phyloP scores from a whole-genome alignment of 2,797 vertebrate genomes.

The Bovichtus diacanthus region DNA sequence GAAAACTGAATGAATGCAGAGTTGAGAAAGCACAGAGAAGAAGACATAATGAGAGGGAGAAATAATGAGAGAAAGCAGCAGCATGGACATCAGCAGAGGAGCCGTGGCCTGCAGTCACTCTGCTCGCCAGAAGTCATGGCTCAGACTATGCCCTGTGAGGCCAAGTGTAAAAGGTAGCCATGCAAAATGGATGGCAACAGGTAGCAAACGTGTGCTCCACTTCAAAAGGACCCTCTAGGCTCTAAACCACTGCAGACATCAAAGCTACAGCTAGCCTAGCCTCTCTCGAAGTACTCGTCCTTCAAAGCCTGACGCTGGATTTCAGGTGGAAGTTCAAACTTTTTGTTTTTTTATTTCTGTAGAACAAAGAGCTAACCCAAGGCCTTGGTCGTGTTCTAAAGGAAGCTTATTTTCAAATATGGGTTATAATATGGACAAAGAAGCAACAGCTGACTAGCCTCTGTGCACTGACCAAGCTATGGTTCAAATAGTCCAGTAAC shows the following conservation, averaged over 20 bases:
- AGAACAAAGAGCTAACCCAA: constrained; percentile 52
- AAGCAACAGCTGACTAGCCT: constrained; percentile 16
- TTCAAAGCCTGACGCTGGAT: constrained; percentile 49
- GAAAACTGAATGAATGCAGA: background rate
- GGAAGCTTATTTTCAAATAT: constrained; percentile 50
- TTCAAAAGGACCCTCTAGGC: constrained; percentile 52
- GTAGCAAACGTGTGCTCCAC: constrained; percentile 58
- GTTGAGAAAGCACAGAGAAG: constrained; percentile 1
- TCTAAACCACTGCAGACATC: constrained; percentile 58
- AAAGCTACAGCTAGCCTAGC: constrained; percentile 54
- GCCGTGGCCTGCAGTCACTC: constrained; percentile 10
- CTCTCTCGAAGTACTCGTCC: constrained; percentile 33
- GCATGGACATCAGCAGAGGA: constrained; percentile 13
- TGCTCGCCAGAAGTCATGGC: constrained; percentile 34
- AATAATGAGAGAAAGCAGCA: constrained; percentile 8
- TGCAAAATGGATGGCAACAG: constrained; percentile 73
- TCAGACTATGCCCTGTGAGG: constrained; percentile 28
- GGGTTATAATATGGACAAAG: constrained; percentile 56
- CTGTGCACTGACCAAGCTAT: background rate
- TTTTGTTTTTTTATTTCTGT: constrained; percentile 44
- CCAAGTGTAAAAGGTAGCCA: constrained; percentile 52
- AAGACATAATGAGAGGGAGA: constrained; percentile 23
- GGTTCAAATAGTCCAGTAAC: constrained; percentile 5
- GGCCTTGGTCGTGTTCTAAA: constrained; percentile 31
- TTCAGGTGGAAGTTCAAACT: constrained; percentile 47